phyloP scores from a whole-genome alignment of 1,140 invertebrate species.

The Agrilus planipennis region DNA sequence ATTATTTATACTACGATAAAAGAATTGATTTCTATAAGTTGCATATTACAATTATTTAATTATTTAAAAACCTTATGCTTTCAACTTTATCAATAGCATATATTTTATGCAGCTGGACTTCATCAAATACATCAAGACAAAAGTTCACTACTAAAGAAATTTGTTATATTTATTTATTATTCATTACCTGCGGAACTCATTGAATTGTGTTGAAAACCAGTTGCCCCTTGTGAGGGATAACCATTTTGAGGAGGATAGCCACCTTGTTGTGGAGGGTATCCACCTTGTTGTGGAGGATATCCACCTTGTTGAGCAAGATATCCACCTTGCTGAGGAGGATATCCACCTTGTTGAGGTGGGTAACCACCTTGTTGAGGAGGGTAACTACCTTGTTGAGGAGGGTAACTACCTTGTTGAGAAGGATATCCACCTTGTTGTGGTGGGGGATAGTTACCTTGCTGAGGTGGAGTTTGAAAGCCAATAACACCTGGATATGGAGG shows the following conservation, averaged over 20 bases:
- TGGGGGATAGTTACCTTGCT: slow-evolving; percentile 32
- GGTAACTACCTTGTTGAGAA: slow-evolving; percentile 12
- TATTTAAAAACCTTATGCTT: too few relatives aligned
- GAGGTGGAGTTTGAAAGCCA: slow-evolving; percentile 21
- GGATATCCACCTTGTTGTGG: slow-evolving; percentile 18
- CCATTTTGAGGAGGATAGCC: slow-evolving; percentile 11
- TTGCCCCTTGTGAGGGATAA: slow-evolving; percentile 10
- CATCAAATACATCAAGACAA: too few relatives aligned
- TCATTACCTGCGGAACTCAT: slow-evolving; percentile 17
- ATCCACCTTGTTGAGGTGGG: slow-evolving; percentile 8
- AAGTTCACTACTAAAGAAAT: too few relatives aligned
- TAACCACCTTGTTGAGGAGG: slow-evolving; percentile 8
- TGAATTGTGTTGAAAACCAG: slow-evolving; percentile 11
- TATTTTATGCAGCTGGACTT: too few relatives aligned
- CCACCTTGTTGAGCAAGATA: slow-evolving; percentile 22
- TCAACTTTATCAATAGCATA: too few relatives aligned
- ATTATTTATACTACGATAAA: too few relatives aligned
- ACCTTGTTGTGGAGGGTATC: slow-evolving; percentile 6
- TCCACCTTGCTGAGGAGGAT: slow-evolving; percentile 17
- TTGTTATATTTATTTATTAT: too few relatives aligned
- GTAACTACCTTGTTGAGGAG: slow-evolving; percentile 14
- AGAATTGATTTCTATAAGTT: too few relatives aligned
- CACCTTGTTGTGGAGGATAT: slow-evolving; percentile 14
- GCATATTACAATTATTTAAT: too few relatives aligned
- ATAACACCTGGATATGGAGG: slow-evolving; percentile 87